These are phyloP conservation scores for Buathra laborator DNA, from an alignment of 2,888 invertebrate genomes.

Conservation along the genomic window DNA sequence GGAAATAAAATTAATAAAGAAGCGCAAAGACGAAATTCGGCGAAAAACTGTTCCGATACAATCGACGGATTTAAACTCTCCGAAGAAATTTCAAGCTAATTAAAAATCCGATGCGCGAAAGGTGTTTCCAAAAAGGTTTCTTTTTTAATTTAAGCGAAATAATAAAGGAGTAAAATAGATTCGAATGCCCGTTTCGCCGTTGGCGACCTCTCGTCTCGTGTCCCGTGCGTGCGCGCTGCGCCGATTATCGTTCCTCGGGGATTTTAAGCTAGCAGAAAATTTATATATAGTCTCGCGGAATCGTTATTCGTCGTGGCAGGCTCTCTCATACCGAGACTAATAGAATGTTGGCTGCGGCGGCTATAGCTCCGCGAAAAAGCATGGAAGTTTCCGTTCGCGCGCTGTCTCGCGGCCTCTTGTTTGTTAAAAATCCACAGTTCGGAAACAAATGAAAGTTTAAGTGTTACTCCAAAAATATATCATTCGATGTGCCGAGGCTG, in stretches of 20 bases:
- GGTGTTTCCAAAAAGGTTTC: neutral
- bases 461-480: too few relatives aligned
- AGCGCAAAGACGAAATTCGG: too few relatives aligned
- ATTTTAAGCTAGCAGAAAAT: conserved; percentile 2
- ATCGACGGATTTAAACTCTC: too few relatives aligned
- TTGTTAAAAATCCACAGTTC: conserved; percentile 3
- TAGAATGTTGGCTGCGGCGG: conserved; percentile 36
- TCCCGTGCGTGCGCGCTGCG: neutral
- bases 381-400: conserved; percentile 37
- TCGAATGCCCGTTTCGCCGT: neutral
- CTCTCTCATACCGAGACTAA: conserved; percentile 19
- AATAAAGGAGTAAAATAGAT: neutral
- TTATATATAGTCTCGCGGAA: conserved; percentile 39
- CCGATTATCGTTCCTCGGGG: neutral
- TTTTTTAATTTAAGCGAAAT: too few relatives aligned
- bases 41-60: too few relatives aligned
- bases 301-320: conserved; percentile 27
- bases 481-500: too few relatives aligned
- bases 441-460: neutral
- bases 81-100: too few relatives aligned
- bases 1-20: too few relatives aligned
- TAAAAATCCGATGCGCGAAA: neutral
- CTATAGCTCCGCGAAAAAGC: conserved; percentile 23
- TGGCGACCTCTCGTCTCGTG: conserved; percentile 35
- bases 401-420: neutral